Conservation (phyloP, 2,113 vertebrate genomes). For the Rhegmatorhina hoffmannsi region DNA sequence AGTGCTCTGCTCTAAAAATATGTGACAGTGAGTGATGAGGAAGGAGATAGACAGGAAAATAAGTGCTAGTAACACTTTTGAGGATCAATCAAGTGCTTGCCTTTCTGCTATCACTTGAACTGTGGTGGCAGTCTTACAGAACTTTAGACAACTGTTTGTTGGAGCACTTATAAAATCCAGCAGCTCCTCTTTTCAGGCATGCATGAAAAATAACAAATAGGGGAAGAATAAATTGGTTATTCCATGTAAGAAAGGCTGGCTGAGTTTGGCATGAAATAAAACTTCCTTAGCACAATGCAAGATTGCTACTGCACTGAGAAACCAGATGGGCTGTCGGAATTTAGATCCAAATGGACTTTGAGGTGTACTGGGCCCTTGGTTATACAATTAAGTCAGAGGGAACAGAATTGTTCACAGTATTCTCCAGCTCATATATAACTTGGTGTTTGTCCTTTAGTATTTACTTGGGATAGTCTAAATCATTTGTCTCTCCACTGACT, state of each 20-base stretch:
- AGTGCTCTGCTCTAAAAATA: conserved; percentile 11
- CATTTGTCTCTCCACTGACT: neutral
- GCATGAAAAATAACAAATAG: neutral
- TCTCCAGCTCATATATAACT: neutral
- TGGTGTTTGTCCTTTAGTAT: neutral
- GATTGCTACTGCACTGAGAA: neutral
- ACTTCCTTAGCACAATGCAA: neutral
- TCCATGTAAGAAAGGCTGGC: neutral
- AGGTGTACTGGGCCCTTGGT: neutral
- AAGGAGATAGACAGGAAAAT: neutral
- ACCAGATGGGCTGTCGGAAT: neutral
- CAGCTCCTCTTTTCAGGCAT: neutral
- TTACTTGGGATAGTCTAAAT: neutral
- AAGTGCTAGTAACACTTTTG: neutral
- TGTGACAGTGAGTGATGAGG: neutral
- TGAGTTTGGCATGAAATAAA: neutral
- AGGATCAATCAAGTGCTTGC: neutral
- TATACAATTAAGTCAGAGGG: neutral
- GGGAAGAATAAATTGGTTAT: neutral
- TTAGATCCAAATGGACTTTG: neutral
- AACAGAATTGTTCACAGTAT: neutral
- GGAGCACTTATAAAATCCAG: neutral
- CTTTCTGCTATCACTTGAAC: conserved; percentile 1
- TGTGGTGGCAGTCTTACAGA: neutral
- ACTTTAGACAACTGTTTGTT: neutral